phyloP scores from a whole-genome alignment of 2,888 invertebrate species.

The Odiellus spinosus region DNA sequence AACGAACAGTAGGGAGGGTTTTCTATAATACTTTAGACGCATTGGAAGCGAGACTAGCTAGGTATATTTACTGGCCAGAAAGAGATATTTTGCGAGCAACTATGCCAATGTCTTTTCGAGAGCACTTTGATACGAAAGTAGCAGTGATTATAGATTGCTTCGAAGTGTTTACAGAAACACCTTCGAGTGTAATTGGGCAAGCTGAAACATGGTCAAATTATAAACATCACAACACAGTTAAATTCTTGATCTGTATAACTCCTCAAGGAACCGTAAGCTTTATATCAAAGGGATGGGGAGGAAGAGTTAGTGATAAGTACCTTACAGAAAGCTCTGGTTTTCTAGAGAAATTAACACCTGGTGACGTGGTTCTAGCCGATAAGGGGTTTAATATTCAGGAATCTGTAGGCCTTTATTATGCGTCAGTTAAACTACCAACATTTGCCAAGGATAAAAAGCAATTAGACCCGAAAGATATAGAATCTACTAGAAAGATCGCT shows the following conservation, averaged over 20 bases:
- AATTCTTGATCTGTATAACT: conserved; percentile 20
- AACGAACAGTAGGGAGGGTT: too few relatives aligned
- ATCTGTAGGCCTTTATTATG: background rate
- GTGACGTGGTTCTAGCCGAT: conserved; percentile 18
- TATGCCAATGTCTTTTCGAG: background rate
- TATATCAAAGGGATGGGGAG: conserved; percentile 21
- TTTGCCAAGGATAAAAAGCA: conserved; percentile 4
- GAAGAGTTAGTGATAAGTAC: conserved; percentile 18
- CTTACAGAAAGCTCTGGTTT: conserved; percentile 15
- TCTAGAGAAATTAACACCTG: conserved; percentile 17
- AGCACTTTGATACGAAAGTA: background rate
- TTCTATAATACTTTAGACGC: too few relatives aligned
- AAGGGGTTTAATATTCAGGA: conserved; percentile 19
- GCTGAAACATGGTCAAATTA: conserved; percentile 19
- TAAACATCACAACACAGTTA: conserved; percentile 20
- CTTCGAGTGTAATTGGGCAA: conserved; percentile 2
- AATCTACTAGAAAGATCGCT: conserved; percentile 4
- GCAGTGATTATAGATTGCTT: conserved; percentile 2
- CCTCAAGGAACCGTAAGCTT: conserved; percentile 20
- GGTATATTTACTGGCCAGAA: background rate
- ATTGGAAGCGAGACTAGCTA: too few relatives aligned
- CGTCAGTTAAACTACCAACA: conserved; percentile 15
- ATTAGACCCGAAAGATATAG: background rate
- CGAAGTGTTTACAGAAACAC: background rate
- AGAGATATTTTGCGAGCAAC: conserved; percentile 14